Conservation (phyloP, 2,888 invertebrate species). For the Drosophila melanocephala region DNA sequence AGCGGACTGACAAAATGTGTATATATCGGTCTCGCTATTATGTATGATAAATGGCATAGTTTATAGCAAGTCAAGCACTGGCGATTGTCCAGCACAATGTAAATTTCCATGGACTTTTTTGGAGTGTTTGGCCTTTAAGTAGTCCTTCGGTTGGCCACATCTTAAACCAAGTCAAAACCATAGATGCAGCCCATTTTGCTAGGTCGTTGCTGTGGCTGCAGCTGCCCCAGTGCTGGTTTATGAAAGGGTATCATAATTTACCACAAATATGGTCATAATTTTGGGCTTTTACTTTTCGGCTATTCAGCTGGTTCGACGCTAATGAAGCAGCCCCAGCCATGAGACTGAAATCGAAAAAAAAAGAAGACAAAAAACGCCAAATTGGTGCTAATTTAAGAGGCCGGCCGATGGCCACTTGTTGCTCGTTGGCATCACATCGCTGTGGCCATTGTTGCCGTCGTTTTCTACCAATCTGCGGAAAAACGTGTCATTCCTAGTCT, state of each 20-base stretch:
- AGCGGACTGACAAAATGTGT: conserved; percentile 68
- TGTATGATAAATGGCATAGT: conserved; percentile 83
- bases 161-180: conserved; percentile 37
- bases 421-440: conserved; percentile 38
- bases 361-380: conserved; percentile 20
- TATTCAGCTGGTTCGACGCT: conserved; percentile 30
- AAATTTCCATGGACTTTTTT: conserved; percentile 73
- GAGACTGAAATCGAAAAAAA: conserved; percentile 52
- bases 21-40: conserved; percentile 53
- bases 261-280: conserved; percentile 82
- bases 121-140: conserved; percentile 54
- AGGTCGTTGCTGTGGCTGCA: conserved; percentile 51
- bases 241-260: conserved; percentile 83
- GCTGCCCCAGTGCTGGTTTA: conserved; percentile 67
- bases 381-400: conserved; percentile 66
- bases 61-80: conserved; percentile 72
- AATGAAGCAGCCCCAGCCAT: conserved; percentile 63
- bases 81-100: conserved; percentile 78
- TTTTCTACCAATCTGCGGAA: conserved; percentile 75
- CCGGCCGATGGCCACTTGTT: conserved; percentile 72
- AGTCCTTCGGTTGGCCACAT: conserved; percentile 62
- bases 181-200: conserved; percentile 42
- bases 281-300: conserved; percentile 76
- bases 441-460: conserved; percentile 39
- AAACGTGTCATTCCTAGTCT: conserved; percentile 72